Base-by-base conservation (phyloP, 2,797 vertebrate genomes). In the Meda fulgida region DNA sequence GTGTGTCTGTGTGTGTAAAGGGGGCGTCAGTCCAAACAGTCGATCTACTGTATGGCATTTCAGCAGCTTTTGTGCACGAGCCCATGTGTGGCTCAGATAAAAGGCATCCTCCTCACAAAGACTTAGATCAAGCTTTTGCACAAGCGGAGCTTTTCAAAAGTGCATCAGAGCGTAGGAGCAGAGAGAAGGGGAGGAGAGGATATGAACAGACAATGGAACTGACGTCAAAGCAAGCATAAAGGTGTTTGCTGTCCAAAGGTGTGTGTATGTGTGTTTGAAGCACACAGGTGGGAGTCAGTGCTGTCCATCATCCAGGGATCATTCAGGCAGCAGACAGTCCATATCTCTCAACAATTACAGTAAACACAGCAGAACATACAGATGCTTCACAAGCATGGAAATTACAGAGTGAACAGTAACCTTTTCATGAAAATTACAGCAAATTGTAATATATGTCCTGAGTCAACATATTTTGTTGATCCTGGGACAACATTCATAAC, bases 101-200 rank as follows among this genome's bases (percentile, higher is more conserved):
- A 89, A 87, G 81, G 63, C 85, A 63, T 60, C 48, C 53, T 66
- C 38, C 73, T 78, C 51, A 63, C 78, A 78, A 70, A 85, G 75
- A 80, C 53, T 31, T 51, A 84, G 81, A 83, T 73, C 76, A 83
- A 87, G 69, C 85, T 60, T 69, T 79, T 69, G 78, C 66, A 82
- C 67, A 84, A 83, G 85, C 21, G 76, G 67, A 73, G 85, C 65
- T 73, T 86, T 88, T 86, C 82, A 82, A 86, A 86, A 78, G 81
- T 36, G 72, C 82, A 81, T 40, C 65, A 78, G 80, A 60, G 58
- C 55, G 5, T 73, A 85, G 58, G 79, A 84, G 72, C 43, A 80
- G 40, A 84, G 66, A 66, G 73, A 53, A 77, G 40, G 65, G 43
- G 78, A 63, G 46, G 55, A n/a, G 40, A 48, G 13, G 14, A 65